Evolutionary conservation across 2,888 invertebrate species (phyloP).

Genomic region (Labia minor): DNA sequence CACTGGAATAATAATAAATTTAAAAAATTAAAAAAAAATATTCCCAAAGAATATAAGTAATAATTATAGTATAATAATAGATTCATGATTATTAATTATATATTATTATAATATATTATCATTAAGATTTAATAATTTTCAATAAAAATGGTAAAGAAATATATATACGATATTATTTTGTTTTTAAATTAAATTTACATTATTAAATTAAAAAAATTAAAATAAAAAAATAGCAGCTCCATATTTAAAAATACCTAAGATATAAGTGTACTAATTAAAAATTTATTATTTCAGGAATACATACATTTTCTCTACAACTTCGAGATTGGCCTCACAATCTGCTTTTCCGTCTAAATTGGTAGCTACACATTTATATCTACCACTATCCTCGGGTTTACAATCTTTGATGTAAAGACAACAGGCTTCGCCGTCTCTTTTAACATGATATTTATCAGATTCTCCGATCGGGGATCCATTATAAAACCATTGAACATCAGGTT

Average conservation of each 20-base stretch:
- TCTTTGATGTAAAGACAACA: conserved; percentile 64
- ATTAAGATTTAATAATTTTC: too few species aligned
- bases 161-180: too few species aligned
- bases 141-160: too few species aligned
- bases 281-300: too few species aligned
- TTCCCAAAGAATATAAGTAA: background rate
- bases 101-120: too few species aligned
- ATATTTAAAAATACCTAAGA: too few species aligned
- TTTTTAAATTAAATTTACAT: too few species aligned
- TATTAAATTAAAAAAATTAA: too few species aligned
- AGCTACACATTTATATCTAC: conserved; percentile 65
- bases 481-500: conserved; percentile 79
- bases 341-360: conserved; percentile 71
- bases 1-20: conserved; percentile 40
- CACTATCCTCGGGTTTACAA: conserved; percentile 55
- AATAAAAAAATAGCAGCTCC: too few species aligned
- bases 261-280: too few species aligned
- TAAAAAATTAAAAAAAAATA: conserved; percentile 3
- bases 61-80: background rate
- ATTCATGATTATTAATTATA: too few species aligned
- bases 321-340: conserved; percentile 58
- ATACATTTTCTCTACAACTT: conserved; percentile 75
- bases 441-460: conserved; percentile 58
- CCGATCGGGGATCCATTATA: conserved; percentile 65
- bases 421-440: conserved; percentile 68